Conservation (phyloP, 2,888 invertebrate species). For the Neoaliturus tenellus region DNA sequence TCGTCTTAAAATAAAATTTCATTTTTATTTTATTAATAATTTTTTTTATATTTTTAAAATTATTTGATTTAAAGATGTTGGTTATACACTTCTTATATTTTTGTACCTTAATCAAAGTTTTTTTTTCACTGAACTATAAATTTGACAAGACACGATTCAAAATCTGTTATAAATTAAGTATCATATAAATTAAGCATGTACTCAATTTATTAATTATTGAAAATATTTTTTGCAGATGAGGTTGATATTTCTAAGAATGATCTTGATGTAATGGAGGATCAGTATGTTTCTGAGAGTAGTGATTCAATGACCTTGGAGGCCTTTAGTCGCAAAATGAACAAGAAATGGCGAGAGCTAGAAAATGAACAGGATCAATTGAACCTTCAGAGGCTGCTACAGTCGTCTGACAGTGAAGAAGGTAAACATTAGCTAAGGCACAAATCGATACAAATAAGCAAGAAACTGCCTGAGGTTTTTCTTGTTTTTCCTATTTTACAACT, state of each 20-base stretch:
- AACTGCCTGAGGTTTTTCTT: too few relatives aligned
- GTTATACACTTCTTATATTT: too few relatives aligned
- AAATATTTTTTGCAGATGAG: not conserved
- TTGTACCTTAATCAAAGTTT: too few relatives aligned
- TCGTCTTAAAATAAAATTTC: too few relatives aligned
- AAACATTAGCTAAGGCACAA: too few relatives aligned
- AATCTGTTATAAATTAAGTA: not conserved
- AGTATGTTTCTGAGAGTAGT: constrained; percentile 7
- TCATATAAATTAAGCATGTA: too few relatives aligned
- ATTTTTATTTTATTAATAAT: too few relatives aligned
- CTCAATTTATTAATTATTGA: too few relatives aligned
- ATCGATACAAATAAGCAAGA: too few relatives aligned
- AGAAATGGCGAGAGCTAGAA: not conserved
- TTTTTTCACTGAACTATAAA: not conserved
- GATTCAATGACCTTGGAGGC: constrained; percentile 6
- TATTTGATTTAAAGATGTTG: too few relatives aligned
- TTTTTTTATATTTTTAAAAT: too few relatives aligned
- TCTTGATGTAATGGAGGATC: constrained; percentile 12
- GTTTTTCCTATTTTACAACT: too few relatives aligned
- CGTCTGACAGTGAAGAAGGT: constrained; percentile 25
- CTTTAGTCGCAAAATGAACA: not conserved
- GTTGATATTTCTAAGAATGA: constrained; percentile 5
- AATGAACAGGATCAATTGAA: constrained; percentile 29
- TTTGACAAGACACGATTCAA: not conserved
- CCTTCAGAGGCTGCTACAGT: constrained; percentile 3